phyloP scores from a whole-genome alignment of 37 sponge, comb jelly and placozoan species.

The Spongilla lacustris region DNA sequence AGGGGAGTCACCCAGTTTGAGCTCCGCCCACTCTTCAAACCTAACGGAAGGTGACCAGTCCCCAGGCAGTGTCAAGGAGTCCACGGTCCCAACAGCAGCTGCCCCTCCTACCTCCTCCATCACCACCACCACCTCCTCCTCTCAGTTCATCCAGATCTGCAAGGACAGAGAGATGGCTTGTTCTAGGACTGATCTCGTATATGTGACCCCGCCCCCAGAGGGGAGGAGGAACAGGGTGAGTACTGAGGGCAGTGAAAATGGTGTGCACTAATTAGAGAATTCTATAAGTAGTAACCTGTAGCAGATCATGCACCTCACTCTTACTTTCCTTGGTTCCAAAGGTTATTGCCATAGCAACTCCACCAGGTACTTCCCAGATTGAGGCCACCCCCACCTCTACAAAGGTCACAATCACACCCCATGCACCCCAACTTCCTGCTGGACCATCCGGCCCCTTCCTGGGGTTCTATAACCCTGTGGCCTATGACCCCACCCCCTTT shows the following conservation, averaged over 20 bases:
- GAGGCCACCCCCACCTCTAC: background rate
- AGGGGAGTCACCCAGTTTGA: slow-evolving; percentile 27
- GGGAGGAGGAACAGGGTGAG: slow-evolving; percentile 1
- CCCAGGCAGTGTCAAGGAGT: slow-evolving; percentile 6
- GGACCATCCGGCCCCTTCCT: slow-evolving; percentile 26
- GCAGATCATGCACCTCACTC: no score
- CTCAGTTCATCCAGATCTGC: slow-evolving; percentile 33
- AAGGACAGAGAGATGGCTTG: slow-evolving; percentile 53
- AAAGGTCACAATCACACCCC: slow-evolving; percentile 48
- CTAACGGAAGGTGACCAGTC: slow-evolving; percentile 36
- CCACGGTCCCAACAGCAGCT: background rate
- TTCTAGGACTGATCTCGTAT: slow-evolving; percentile 66
- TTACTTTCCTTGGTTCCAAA: no score
- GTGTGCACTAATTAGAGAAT: background rate
- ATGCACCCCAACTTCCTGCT: slow-evolving; percentile 63
- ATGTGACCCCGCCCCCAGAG: slow-evolving; percentile 44
- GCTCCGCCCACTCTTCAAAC: slow-evolving; percentile 16
- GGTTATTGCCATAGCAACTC: background rate
- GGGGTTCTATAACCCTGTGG: background rate
- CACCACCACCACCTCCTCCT: slow-evolving; percentile 19
- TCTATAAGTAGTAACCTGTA: no score
- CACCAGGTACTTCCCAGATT: background rate
- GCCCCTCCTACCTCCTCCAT: background rate
- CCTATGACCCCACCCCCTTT: background rate
- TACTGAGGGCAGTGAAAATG: background rate